Evolutionary conservation across 1,140 invertebrate genomes (phyloP).

Genomic region (Wasmannia auropunctata): DNA sequence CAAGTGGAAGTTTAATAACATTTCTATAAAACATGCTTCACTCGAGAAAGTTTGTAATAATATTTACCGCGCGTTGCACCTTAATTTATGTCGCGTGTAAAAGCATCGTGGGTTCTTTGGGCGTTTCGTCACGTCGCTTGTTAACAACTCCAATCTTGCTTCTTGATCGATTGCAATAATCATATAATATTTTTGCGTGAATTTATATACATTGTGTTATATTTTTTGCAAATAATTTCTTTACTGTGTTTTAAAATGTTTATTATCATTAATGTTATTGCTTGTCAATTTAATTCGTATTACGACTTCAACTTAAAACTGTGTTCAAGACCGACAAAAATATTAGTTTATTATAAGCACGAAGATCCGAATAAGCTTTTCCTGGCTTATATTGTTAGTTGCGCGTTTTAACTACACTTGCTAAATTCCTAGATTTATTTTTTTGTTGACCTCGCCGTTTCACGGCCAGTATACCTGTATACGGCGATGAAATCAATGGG

Average conservation of each 20-base stretch:
- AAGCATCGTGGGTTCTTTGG: background rate
- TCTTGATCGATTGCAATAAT: background rate
- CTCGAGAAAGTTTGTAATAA: constrained; percentile 48
- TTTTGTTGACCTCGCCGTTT: background rate
- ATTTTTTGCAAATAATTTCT: too few species aligned
- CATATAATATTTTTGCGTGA: too few species aligned
- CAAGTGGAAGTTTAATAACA: constrained; percentile 59
- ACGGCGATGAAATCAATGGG: background rate
- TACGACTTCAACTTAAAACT: too few species aligned
- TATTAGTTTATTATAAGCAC: too few species aligned
- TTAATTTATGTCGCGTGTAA: constrained; percentile 43
- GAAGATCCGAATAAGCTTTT: too few species aligned
- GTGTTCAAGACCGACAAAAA: too few species aligned
- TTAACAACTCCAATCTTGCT: constrained; percentile 8
- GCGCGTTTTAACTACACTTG: background rate
- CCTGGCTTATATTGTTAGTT: too few species aligned
- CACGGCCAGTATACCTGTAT: too few species aligned
- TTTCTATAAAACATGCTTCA: constrained; percentile 49
- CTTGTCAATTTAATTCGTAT: too few species aligned
- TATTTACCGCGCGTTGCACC: constrained; percentile 43
- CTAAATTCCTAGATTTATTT: background rate
- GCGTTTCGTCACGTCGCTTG: background rate
- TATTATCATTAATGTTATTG: too few species aligned
- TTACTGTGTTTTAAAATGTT: too few species aligned
- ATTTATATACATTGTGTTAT: too few species aligned